These are phyloP conservation scores for Ennomos erosarius DNA, from an alignment of 2,888 invertebrate genomes.

Conservation along the genomic window DNA sequence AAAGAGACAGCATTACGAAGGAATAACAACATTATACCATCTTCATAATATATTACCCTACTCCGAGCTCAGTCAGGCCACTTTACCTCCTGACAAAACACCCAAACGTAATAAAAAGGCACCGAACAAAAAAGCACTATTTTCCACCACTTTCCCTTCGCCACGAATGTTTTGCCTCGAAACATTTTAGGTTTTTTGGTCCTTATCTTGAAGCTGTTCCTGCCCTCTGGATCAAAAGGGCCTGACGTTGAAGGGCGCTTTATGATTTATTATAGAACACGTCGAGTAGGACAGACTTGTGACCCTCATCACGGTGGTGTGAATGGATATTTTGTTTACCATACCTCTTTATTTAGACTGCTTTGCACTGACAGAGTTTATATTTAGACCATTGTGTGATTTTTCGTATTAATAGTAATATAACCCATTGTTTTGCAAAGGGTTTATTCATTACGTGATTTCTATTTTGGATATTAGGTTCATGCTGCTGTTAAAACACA, in stretches of 20 bases:
- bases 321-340: slow-evolving; percentile 35
- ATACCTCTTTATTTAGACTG: slow-evolving; percentile 30
- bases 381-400: neutral
- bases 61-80: no score
- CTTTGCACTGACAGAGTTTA: slow-evolving; percentile 12
- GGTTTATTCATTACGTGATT: no score
- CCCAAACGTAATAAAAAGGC: slow-evolving; percentile 7
- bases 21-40: no score
- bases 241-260: slow-evolving; percentile 27
- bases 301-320: slow-evolving; percentile 33
- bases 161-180: slow-evolving; percentile 14
- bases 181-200: slow-evolving; percentile 15
- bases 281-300: slow-evolving; percentile 29
- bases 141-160: slow-evolving; percentile 22
- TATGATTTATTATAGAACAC: slow-evolving; percentile 40
- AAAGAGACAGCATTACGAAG: no score
- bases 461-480: no score
- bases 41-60: no score
- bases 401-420: no score
- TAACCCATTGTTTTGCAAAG: no score
- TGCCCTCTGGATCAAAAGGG: slow-evolving; percentile 29
- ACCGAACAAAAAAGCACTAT: slow-evolving; percentile 6
- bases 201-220: slow-evolving; percentile 23
- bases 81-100: slow-evolving; percentile 6
- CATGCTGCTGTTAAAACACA: no score